Evolutionary conservation across 2,888 invertebrate species (phyloP).

Genomic region (Agrilus cyanescens): DNA sequence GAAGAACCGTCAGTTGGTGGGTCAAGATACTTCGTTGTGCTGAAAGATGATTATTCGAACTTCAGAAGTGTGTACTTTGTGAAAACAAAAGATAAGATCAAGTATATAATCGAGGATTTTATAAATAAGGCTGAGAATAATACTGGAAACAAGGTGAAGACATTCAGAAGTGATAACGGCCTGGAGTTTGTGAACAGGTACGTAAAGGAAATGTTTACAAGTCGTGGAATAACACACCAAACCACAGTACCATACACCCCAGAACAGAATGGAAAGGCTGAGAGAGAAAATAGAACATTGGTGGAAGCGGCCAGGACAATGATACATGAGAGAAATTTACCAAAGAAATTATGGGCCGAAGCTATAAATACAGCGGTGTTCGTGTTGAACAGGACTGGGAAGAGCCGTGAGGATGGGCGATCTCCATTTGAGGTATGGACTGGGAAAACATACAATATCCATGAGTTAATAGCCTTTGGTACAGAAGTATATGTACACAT

Average conservation of each 20-base stretch:
- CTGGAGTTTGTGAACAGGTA: slow-evolving; percentile 21
- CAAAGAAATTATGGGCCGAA: slow-evolving; percentile 25
- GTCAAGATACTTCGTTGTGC: slow-evolving; percentile 3
- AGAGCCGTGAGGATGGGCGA: slow-evolving; percentile 9
- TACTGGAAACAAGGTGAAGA: slow-evolving; percentile 18
- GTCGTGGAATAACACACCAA: slow-evolving; percentile 21
- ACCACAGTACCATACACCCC: slow-evolving; percentile 23
- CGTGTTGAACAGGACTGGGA: slow-evolving; percentile 15
- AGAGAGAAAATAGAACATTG: slow-evolving; percentile 26
- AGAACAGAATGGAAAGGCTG: slow-evolving; percentile 28
- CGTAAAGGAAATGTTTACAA: slow-evolving; percentile 14
- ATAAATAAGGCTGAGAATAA: slow-evolving; percentile 18
- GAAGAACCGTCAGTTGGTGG: background rate
- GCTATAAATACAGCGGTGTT: slow-evolving; percentile 19
- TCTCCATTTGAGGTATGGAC: slow-evolving; percentile 29
- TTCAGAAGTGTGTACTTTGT: slow-evolving; percentile 14
- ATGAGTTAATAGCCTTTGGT: slow-evolving; percentile 29
- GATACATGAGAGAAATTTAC: slow-evolving; percentile 17
- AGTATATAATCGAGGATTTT: slow-evolving; percentile 13
- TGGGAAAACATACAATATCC: slow-evolving; percentile 23
- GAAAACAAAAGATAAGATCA: slow-evolving; percentile 16
- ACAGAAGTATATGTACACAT: slow-evolving; percentile 24
- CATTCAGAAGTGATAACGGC: slow-evolving; percentile 22
- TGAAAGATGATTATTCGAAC: slow-evolving; percentile 17
- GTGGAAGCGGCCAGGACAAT: slow-evolving; percentile 24